Evolutionary conservation across 2,797 vertebrate species (phyloP), one percentile per base, ranked within the genome.

Genomic region (Scleropages formosus): DNA sequence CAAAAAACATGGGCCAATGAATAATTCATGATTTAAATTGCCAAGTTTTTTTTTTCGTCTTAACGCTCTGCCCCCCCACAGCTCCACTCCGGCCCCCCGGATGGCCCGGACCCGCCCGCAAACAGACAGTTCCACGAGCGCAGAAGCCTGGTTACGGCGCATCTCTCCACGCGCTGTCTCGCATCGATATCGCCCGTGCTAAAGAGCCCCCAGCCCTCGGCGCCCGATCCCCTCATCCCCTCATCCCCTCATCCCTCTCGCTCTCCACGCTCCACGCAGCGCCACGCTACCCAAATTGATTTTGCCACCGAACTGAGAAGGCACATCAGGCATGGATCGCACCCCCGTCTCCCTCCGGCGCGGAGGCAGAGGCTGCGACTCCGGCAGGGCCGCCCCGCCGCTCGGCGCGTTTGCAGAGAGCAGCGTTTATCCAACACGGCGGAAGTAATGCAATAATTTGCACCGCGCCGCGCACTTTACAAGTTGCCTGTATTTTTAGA

Each of bases 271-370:
- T 78, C 85, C 80, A 76, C 80, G 84, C 82, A 84, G 85, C 77
- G 79, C 82, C 82, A 86, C 77, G 79, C 82, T 82, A 86, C 86
- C 89, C 86, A 90, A 86, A 90, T 90, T 89, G 89, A 91, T 89
- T 90, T 88, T 83, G 83, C 83, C 44, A 80, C 85, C 84, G 83
- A 84, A 87, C 85, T 87, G 84, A 89, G 86, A 85, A 89, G 88
- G 79, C 81, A 84, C 87, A 89, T 89, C 86, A 78, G 85, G 83
- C 84, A 78, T 80, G 87, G 84, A 88, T 87, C 87, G 85, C 82
- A 84, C 87, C 88, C 87, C 86, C 85, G 64, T 80, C 83, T 88
- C 84, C 82, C 82, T 74, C 75, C 81, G 75, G 87, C 83, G 82
- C 83, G 79, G 75, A 78, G 84, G 81, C 74, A 79, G 63, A 12